Base-by-base conservation (phyloP, 2,888 invertebrate species). In the Steinernema hermaphroditum region DNA sequence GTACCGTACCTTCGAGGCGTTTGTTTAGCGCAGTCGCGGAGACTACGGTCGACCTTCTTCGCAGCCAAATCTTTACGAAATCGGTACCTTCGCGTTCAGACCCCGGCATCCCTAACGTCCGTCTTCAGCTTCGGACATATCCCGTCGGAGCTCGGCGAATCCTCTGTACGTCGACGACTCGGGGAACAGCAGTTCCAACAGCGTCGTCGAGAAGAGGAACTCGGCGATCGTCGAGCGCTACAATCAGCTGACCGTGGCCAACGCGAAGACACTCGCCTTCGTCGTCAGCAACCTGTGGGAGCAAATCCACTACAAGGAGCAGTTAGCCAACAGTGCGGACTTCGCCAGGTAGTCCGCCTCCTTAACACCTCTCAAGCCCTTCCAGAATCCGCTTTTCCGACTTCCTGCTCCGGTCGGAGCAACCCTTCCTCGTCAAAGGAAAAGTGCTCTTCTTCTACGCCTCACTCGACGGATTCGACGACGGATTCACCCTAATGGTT, bases 371-470 rank as follows among this genome's bases (percentile, higher is more conserved):
- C 37, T 37, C 6, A 22, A n/a, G 12, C 50, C 12, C 6, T 37
- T 62, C 32, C 27, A 62, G 62, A 32, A n/a, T 32, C 62, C 16
- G 24, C 34, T 54, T 54, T 34, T 57, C 71, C 32, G 71, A 50
- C 27, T 50, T 54, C 57, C 72, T 77, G n/a, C 72, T 80, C 29
- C 70, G 74, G 12, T 78, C 78, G 16, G 72, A 77, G 2, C 78
- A 79, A 46, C 81, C 81, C 6, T 76, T 75, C 16, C 75, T 81
- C 0, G 79, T 78, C 9, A 81, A 81, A 68, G 81, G 81, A 41
- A 78, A 79, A 44, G 77, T 77, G 24, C 70, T 81, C 44, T 81
- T 81, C 73, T 81, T 80, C 71, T 77, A 81, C 74, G 81, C 79
- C 9, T 69, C 69, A 12, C 69, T 69, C 43, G 22, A 22, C 2